phyloP scores from a whole-genome alignment of 1,140 invertebrate genomes.

The Microplitis mediator region DNA sequence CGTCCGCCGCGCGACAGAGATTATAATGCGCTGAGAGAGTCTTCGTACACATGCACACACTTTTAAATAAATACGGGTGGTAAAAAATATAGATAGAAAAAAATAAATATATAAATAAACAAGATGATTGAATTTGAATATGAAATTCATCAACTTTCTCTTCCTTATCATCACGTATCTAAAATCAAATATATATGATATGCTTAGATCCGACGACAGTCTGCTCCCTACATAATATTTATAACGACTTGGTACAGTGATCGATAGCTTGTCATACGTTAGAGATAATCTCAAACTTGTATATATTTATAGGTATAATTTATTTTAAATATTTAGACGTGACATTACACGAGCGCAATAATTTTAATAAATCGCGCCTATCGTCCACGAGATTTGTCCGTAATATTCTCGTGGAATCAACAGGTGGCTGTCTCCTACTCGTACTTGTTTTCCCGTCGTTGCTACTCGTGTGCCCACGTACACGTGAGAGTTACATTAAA shows the following conservation, averaged over 20 bases:
- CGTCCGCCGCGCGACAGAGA: constrained; percentile 50
- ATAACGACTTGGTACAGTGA: background rate
- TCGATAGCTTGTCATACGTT: background rate
- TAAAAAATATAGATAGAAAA: background rate
- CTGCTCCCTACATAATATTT: background rate
- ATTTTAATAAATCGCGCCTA: constrained; percentile 16
- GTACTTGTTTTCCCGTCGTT: too few relatives aligned
- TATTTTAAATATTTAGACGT: background rate
- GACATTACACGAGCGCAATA: constrained; percentile 25
- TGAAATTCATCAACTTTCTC: constrained; percentile 49
- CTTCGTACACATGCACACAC: background rate
- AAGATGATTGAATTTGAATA: constrained; percentile 37
- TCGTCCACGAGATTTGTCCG: background rate
- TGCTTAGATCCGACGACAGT: background rate
- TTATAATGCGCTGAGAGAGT: constrained; percentile 40
- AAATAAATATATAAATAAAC: constrained; percentile 35
- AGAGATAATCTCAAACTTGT: background rate
- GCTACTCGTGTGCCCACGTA: constrained; percentile 3
- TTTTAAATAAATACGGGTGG: constrained; percentile 19
- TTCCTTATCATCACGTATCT: constrained; percentile 40
- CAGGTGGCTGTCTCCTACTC: constrained; percentile 12
- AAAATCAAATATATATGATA: background rate
- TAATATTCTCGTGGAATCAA: constrained; percentile 13
- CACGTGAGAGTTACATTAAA: background rate
- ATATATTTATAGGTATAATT: background rate